A percentile compares a stretch with the other conserved stretches of the same genome.
Evolutionary conservation across 2,888 invertebrate species (phyloP).

Genomic region (Drosophila quinaria): DNA sequence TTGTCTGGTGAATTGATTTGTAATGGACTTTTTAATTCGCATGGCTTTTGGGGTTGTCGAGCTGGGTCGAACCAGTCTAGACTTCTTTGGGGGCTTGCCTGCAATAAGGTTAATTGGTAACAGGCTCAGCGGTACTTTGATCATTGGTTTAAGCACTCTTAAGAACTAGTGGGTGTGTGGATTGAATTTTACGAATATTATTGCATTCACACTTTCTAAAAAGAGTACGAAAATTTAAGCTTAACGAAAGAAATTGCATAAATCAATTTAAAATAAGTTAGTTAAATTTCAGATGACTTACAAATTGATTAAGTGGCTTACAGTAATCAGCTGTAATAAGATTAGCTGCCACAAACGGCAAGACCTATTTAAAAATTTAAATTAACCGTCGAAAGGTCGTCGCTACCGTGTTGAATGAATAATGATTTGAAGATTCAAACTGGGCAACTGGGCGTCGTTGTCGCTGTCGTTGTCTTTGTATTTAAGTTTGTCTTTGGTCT

Average conservation of each 20-base stretch:
- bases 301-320: conserved; percentile 46
- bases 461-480: conserved; percentile 5
- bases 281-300: conserved; percentile 15
- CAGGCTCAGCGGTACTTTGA: neutral
- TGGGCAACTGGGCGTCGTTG: neutral
- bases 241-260: neutral
- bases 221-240: neutral
- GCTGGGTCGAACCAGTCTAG: conserved; percentile 45
- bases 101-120: conserved; percentile 61
- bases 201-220: neutral
- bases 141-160: neutral
- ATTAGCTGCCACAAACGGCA: conserved; percentile 17
- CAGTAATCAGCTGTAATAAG: conserved; percentile 30
- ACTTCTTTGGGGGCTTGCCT: conserved; percentile 31
- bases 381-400: conserved; percentile 39
- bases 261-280: conserved; percentile 7
- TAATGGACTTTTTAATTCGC: conserved; percentile 35
- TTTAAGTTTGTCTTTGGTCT: conserved; percentile 19
- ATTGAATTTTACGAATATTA: conserved; percentile 2
- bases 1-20: conserved; percentile 60
- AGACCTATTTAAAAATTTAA: conserved; percentile 59
- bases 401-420: conserved; percentile 32
- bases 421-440: conserved; percentile 33
- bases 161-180: neutral
- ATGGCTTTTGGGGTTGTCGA: conserved; percentile 8